Conservation (phyloP, 2,888 invertebrate species). For the Cerastoderma edule region DNA sequence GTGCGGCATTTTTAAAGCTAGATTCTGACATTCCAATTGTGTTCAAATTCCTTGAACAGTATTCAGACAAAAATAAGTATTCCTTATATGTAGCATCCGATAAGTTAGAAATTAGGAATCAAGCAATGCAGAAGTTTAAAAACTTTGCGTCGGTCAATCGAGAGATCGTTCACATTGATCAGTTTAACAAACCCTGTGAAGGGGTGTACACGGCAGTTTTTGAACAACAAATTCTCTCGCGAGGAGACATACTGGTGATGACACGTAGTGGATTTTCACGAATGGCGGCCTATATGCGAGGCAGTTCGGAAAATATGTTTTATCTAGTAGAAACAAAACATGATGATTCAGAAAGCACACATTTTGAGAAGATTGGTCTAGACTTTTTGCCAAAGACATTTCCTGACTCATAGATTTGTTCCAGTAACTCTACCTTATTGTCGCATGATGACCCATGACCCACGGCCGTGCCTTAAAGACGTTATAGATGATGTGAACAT, state of each 20-base stretch:
- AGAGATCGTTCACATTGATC: slow-evolving; percentile 48
- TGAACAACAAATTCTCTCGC: slow-evolving; percentile 40
- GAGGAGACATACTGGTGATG: slow-evolving; percentile 37
- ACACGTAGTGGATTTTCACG: slow-evolving; percentile 44
- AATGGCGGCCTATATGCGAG: slow-evolving; percentile 40
- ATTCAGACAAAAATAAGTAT: slow-evolving; percentile 18
- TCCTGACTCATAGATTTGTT: too few relatives aligned
- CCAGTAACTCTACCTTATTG: too few relatives aligned
- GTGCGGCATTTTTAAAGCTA: slow-evolving; percentile 23
- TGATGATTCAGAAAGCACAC: not conserved
- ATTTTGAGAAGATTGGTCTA: not conserved
- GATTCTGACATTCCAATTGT: slow-evolving; percentile 20
- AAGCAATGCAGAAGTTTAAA: slow-evolving; percentile 6
- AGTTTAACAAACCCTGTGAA: slow-evolving; percentile 23
- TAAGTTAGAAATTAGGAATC: slow-evolving; percentile 19
- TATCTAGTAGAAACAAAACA: not conserved
- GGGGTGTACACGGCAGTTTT: slow-evolving; percentile 42
- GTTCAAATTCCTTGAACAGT: slow-evolving; percentile 15
- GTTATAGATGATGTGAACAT: too few relatives aligned
- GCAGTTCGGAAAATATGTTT: slow-evolving; percentile 21
- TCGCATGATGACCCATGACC: too few relatives aligned
- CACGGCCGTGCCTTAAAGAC: too few relatives aligned
- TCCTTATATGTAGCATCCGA: slow-evolving; percentile 28
- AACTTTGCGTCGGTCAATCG: slow-evolving; percentile 15
- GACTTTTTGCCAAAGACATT: not conserved